These are phyloP conservation scores for Spea bombifrons DNA, from an alignment of 2,113 vertebrate genomes.

Conservation along the genomic window DNA sequence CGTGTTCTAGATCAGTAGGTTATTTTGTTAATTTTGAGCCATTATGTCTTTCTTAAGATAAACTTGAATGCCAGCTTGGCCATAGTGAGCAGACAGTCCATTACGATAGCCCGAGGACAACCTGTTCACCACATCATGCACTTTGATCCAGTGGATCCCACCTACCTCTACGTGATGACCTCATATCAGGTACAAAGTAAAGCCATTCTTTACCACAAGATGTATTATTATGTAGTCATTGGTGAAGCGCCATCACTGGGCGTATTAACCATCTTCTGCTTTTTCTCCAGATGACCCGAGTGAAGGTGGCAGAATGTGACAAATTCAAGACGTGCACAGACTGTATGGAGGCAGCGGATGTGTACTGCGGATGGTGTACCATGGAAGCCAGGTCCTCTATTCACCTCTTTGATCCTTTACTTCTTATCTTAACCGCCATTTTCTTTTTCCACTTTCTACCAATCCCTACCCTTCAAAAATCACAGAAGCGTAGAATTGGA, in stretches of 20 bases:
- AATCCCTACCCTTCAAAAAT: too few relatives aligned
- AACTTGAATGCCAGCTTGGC: conserved; percentile 76
- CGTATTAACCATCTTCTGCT: not conserved
- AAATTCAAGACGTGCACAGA: conserved; percentile 74
- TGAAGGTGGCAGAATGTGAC: conserved; percentile 83
- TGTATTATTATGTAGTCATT: not conserved
- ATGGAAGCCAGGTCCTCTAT: conserved; percentile 83
- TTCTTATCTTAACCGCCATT: too few relatives aligned
- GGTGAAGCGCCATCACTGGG: not conserved
- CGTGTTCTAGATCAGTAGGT: not conserved
- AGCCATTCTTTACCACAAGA: not conserved
- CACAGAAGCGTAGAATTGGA: too few relatives aligned
- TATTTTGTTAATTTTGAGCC: not conserved
- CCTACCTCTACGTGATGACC: conserved; percentile 93
- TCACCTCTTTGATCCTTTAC: not conserved
- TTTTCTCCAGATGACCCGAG: conserved; percentile 75
- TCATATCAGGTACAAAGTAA: conserved; percentile 77
- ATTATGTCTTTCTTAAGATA: conserved; percentile 67
- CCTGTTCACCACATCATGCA: conserved; percentile 92
- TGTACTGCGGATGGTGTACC: conserved; percentile 93
- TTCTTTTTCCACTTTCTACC: too few relatives aligned
- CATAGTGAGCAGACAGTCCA: conserved; percentile 72
- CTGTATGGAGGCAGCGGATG: conserved; percentile 80
- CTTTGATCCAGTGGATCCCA: conserved; percentile 85
- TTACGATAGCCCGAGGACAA: conserved; percentile 78